These are phyloP conservation scores for Cotesia chilonis DNA, from an alignment of 1,140 invertebrate species.

Conservation along the genomic window DNA sequence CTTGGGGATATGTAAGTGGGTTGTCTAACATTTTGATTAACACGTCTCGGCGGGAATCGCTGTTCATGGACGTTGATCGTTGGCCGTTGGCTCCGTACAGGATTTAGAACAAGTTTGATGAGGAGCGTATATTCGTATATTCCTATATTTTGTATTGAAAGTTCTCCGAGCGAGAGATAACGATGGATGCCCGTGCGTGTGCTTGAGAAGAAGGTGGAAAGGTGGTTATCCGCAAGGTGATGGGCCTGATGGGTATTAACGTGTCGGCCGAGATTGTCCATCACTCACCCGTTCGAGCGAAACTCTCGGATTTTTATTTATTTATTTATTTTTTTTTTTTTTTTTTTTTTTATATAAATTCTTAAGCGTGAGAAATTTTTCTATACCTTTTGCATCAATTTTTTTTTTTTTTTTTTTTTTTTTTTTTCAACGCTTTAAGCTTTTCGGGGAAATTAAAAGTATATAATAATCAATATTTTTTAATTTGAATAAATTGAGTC, in stretches of 20 bases:
- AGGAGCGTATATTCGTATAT: too few species aligned
- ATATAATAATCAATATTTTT: too few species aligned
- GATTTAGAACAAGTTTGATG: slow-evolving; percentile 34
- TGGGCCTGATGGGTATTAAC: slow-evolving; percentile 60
- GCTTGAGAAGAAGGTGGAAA: slow-evolving; percentile 50
- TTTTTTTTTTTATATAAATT: too few species aligned
- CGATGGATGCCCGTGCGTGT: slow-evolving; percentile 17
- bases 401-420: too few species aligned
- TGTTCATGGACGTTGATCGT: not conserved
- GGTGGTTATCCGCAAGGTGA: slow-evolving; percentile 51
- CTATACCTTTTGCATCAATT: too few species aligned
- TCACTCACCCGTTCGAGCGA: slow-evolving; percentile 33
- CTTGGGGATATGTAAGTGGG: slow-evolving; percentile 64
- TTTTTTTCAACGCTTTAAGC: too few species aligned
- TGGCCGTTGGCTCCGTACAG: slow-evolving; percentile 21
- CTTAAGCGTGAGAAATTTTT: too few species aligned
- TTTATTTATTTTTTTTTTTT: too few species aligned
- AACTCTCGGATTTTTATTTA: not conserved
- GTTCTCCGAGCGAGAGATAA: slow-evolving; percentile 2
- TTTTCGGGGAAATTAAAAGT: too few species aligned
- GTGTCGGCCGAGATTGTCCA: slow-evolving; percentile 48
- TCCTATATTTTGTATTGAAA: too few species aligned
- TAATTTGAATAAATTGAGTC: too few species aligned
- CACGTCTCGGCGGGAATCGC: slow-evolving; percentile 57
- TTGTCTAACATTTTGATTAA: slow-evolving; percentile 68